A percentile compares a stretch with the other conserved stretches of the same genome.
Evolutionary conservation across 1,140 invertebrate genomes (phyloP).

Genomic region (Paraescarpia echinospica): DNA sequence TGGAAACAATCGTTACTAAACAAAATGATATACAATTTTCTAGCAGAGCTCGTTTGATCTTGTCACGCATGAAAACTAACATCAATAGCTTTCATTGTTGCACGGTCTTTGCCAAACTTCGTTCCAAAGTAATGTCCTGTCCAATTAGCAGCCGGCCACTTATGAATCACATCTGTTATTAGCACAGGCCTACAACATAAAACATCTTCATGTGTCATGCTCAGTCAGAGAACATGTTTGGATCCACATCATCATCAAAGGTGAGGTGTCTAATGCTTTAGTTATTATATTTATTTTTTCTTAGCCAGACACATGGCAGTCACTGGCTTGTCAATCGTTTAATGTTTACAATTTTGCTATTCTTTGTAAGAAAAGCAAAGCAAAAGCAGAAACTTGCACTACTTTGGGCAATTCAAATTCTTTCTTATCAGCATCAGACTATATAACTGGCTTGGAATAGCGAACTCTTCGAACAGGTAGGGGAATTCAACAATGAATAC

Average conservation of each 20-base stretch:
- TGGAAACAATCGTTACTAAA: background rate
- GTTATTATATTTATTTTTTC: too few species aligned
- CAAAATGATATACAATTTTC: background rate
- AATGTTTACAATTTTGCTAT: too few species aligned
- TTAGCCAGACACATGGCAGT: too few species aligned
- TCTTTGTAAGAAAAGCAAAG: too few species aligned
- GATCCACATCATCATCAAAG: background rate
- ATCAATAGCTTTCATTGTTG: conserved; percentile 16
- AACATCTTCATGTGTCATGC: background rate
- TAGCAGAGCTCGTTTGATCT: background rate
- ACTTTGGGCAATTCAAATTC: too few species aligned
- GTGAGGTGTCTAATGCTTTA: too few species aligned
- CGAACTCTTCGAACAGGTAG: background rate
- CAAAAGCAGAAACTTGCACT: too few species aligned
- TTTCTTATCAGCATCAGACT: too few species aligned
- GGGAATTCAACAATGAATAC: background rate
- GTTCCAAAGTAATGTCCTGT: conserved; percentile 1
- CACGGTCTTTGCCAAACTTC: conserved; percentile 20
- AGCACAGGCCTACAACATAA: conserved; percentile 23
- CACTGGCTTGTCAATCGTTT: too few species aligned
- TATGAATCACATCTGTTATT: conserved; percentile 10
- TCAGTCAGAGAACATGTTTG: background rate
- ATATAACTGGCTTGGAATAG: too few species aligned
- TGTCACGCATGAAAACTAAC: conserved; percentile 13
- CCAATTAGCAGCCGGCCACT: conserved; percentile 20